Evolutionary conservation across 2,888 invertebrate species (phyloP).

Genomic region (Amorpha juglandis): DNA sequence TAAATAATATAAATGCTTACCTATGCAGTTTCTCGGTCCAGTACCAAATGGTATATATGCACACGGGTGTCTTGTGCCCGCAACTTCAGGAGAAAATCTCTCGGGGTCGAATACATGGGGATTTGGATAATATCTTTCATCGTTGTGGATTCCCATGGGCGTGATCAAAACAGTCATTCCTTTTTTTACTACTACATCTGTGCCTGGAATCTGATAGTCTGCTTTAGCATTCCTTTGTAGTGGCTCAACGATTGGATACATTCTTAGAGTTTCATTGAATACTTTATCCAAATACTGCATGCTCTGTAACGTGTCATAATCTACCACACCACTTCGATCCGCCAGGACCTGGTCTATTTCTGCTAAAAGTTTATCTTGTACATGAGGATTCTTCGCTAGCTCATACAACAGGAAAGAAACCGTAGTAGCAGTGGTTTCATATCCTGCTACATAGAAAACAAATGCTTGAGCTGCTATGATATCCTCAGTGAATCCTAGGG

Average conservation of each 20-base stretch:
- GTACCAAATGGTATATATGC: slow-evolving; percentile 70
- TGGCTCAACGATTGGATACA: slow-evolving; percentile 69
- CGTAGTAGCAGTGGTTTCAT: slow-evolving; percentile 71
- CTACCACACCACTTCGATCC: slow-evolving; percentile 54
- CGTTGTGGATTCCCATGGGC: slow-evolving; percentile 64
- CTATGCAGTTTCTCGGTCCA: slow-evolving; percentile 72
- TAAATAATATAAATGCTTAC: slow-evolving; percentile 47
- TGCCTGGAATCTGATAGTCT: slow-evolving; percentile 62
- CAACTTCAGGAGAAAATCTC: slow-evolving; percentile 62
- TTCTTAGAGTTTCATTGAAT: slow-evolving; percentile 66
- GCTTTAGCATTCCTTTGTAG: slow-evolving; percentile 57
- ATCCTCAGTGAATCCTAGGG: slow-evolving; percentile 52
- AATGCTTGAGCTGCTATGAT: slow-evolving; percentile 68
- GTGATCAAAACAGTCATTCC: slow-evolving; percentile 59
- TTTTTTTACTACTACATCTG: slow-evolving; percentile 57
- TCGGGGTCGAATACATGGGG: slow-evolving; percentile 75
- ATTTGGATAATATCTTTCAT: slow-evolving; percentile 65
- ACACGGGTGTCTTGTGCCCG: slow-evolving; percentile 53
- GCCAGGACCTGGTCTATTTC: slow-evolving; percentile 57
- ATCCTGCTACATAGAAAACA: slow-evolving; percentile 72
- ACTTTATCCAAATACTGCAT: slow-evolving; percentile 68
- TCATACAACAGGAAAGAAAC: slow-evolving; percentile 61
- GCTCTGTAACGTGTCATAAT: slow-evolving; percentile 62
- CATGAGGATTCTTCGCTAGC: slow-evolving; percentile 59
- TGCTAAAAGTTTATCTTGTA: slow-evolving; percentile 59